Evolutionary conservation across 2,888 invertebrate genomes (phyloP).

Genomic region (Ophraella communa): DNA sequence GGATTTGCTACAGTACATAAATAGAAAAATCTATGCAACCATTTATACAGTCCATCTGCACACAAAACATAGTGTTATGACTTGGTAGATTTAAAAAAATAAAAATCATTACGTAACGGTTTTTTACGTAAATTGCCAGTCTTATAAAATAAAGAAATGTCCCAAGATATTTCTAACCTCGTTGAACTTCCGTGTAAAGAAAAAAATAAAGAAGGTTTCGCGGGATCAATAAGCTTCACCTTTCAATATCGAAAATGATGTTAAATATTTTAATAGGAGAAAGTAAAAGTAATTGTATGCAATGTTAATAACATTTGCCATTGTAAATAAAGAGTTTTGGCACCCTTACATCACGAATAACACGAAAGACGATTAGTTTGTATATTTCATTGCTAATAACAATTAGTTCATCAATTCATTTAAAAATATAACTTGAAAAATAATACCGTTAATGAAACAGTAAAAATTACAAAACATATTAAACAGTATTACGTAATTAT

Average conservation of each 20-base stretch:
- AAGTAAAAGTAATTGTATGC: neutral
- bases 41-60: neutral
- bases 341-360: no score
- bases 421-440: no score
- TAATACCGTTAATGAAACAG: no score
- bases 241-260: neutral
- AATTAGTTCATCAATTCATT: no score
- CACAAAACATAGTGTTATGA: neutral
- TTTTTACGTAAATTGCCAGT: neutral
- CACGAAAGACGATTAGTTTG: no score
- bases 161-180: neutral
- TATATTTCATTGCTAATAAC: no score
- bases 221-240: neutral
- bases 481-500: no score
- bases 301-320: neutral
- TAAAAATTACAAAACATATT: no score
- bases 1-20: neutral
- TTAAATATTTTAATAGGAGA: neutral
- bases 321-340: no score
- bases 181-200: neutral
- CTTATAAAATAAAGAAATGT: neutral
- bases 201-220: neutral
- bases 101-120: neutral
- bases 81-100: neutral
- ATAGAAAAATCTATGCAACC: neutral